These are phyloP conservation scores for Amniataba percoides DNA, from an alignment of 2,797 vertebrate genomes.

Conservation along the genomic window DNA sequence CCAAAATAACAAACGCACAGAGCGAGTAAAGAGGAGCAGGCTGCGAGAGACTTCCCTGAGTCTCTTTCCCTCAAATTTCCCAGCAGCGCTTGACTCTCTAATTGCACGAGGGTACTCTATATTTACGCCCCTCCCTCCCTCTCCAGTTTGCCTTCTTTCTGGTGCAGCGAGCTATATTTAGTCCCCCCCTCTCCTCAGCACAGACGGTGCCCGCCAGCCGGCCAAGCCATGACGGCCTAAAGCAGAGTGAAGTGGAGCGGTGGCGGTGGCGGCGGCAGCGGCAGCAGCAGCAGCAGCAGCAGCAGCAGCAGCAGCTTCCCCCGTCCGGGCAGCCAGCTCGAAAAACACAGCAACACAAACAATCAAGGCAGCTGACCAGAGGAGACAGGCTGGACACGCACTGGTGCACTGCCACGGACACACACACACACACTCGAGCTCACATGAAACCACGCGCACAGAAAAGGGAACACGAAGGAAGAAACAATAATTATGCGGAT, in stretches of 20 bases:
- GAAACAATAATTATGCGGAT: conserved; percentile 62
- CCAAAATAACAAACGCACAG: conserved; percentile 56
- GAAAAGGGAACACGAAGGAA: conserved; percentile 35
- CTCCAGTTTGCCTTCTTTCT: conserved; percentile 73
- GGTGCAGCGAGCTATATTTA: conserved; percentile 85
- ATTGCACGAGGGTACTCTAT: conserved; percentile 78
- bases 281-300: conserved; percentile 21
- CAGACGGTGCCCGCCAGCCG: conserved; percentile 79
- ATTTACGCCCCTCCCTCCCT: conserved; percentile 70
- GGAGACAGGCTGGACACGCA: conserved; percentile 51
- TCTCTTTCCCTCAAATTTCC: conserved; percentile 64
- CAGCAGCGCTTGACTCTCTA: conserved; percentile 76
- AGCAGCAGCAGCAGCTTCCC: conserved; percentile 20
- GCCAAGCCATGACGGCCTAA: conserved; percentile 62
- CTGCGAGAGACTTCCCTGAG: conserved; percentile 51
- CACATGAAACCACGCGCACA: conserved; percentile 44
- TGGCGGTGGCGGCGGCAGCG: background rate
- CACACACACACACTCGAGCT: conserved; percentile 46
- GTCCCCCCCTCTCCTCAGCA: conserved; percentile 63
- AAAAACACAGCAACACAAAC: conserved; percentile 65
- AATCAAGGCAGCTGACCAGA: conserved; percentile 53
- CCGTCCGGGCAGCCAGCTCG: conserved; percentile 43
- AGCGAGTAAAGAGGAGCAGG: conserved; percentile 44
- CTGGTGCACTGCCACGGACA: conserved; percentile 50
- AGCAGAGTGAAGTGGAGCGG: conserved; percentile 38